Percentiles rank a stretch among this genome's conserved stretches.
Conservation (phyloP, 2,888 invertebrate species). For the Yponomeuta sedellus region DNA sequence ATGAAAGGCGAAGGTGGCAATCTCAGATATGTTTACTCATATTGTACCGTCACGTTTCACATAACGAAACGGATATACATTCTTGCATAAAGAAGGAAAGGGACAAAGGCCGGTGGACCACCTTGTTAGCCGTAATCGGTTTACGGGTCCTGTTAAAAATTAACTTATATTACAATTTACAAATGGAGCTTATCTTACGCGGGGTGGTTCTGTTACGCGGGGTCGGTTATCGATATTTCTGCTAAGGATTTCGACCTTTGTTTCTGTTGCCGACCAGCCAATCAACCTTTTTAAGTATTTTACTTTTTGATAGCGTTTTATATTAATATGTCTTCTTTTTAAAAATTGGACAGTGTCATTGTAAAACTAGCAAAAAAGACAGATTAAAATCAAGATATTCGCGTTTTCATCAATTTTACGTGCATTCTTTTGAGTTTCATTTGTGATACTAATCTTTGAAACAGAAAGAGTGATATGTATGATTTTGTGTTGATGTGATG, state of each 20-base stretch:
- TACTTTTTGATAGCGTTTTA: no score
- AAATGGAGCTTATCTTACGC: slow-evolving; percentile 38
- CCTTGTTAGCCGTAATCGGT: slow-evolving; percentile 70
- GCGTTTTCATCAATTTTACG: no score
- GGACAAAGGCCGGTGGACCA: slow-evolving; percentile 43
- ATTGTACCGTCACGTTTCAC: slow-evolving; percentile 45
- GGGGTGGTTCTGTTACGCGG: slow-evolving; percentile 3
- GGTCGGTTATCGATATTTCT: slow-evolving; percentile 23
- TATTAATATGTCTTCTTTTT: no score
- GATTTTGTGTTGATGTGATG: not conserved
- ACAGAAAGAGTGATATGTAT: not conserved
- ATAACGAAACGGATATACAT: slow-evolving; percentile 15
- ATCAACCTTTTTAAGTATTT: no score
- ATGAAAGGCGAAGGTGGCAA: slow-evolving; percentile 39
- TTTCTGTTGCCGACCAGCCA: no score
- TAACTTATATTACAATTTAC: slow-evolving; percentile 52
- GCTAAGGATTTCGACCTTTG: not conserved
- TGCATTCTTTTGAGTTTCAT: no score
- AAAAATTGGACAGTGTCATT: no score
- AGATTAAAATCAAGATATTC: no score
- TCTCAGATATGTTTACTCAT: slow-evolving; percentile 43
- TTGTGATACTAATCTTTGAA: not conserved
- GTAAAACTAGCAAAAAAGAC: no score
- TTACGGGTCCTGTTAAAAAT: slow-evolving; percentile 60
- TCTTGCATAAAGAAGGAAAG: slow-evolving; percentile 16